A percentile compares a stretch with the other conserved stretches of the same genome.
phyloP scores from a whole-genome alignment of 1,140 invertebrate genomes.

The Halyomorpha halys region DNA sequence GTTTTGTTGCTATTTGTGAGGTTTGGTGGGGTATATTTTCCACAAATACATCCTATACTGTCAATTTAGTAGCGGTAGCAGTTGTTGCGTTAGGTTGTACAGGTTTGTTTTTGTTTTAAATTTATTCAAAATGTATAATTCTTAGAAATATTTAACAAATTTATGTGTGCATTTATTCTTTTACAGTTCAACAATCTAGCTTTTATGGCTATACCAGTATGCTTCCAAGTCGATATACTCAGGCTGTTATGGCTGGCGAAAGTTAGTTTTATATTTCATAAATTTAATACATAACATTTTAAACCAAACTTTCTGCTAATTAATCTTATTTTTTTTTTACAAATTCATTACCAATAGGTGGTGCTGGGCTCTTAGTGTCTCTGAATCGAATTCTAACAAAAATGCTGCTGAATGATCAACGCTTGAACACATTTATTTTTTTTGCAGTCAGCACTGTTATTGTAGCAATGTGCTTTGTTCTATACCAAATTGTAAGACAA shows the following conservation, averaged over 20 bases:
- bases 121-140: not conserved
- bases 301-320: not conserved
- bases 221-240: constrained; percentile 77
- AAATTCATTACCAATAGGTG: no score
- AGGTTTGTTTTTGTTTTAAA: constrained; percentile 39
- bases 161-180: constrained; percentile 25
- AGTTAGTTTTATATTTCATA: constrained; percentile 46
- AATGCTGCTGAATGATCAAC: constrained; percentile 55
- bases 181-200: constrained; percentile 77
- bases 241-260: constrained; percentile 89
- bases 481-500: constrained; percentile 62
- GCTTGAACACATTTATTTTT: constrained; percentile 73
- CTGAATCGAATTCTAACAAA: constrained; percentile 74
- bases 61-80: constrained; percentile 73
- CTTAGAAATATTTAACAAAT: constrained; percentile 7
- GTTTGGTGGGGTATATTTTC: constrained; percentile 71
- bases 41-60: constrained; percentile 58
- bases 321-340: constrained; percentile 24
- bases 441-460: constrained; percentile 66
- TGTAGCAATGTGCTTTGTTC: constrained; percentile 58
- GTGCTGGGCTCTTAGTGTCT: constrained; percentile 76
- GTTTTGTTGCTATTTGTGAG: constrained; percentile 74
- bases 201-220: constrained; percentile 90
- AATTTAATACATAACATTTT: not conserved
- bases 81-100: constrained; percentile 80